Evolutionary conservation across 2,888 invertebrate genomes (phyloP).

Genomic region (Idaea dimidiata): DNA sequence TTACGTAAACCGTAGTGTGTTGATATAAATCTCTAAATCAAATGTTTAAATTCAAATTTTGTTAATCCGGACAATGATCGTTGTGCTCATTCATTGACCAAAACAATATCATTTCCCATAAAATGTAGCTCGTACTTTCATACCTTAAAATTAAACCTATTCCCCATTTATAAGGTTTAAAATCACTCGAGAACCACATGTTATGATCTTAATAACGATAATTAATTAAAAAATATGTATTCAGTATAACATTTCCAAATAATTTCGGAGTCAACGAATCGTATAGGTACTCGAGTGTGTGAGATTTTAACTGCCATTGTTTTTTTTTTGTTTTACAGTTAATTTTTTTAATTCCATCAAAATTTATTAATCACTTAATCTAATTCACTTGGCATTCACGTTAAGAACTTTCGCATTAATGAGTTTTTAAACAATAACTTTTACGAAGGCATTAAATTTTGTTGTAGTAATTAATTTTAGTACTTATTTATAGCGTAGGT

Average conservation of each 20-base stretch:
- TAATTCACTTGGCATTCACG: neutral
- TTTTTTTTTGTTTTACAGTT: slow-evolving; percentile 47
- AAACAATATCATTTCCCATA: slow-evolving; percentile 72
- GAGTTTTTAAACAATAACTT: neutral
- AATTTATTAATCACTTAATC: slow-evolving; percentile 22
- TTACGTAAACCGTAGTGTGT: neutral
- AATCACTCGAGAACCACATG: slow-evolving; percentile 26
- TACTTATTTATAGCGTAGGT: neutral
- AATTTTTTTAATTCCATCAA: slow-evolving; percentile 41
- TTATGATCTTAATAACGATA: slow-evolving; percentile 55
- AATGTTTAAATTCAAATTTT: slow-evolving; percentile 69
- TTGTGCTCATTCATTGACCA: slow-evolving; percentile 65
- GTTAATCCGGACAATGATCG: slow-evolving; percentile 65
- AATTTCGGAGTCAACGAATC: slow-evolving; percentile 65
- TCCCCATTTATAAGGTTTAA: slow-evolving; percentile 30
- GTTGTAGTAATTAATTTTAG: neutral
- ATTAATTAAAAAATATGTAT: slow-evolving; percentile 74
- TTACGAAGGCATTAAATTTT: neutral
- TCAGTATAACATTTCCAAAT: slow-evolving; percentile 71
- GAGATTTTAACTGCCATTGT: slow-evolving; percentile 53
- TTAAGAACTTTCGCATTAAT: neutral
- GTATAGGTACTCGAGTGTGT: slow-evolving; percentile 53
- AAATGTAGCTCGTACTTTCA: slow-evolving; percentile 38
- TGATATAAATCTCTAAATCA: slow-evolving; percentile 2
- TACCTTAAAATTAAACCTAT: slow-evolving; percentile 38